Base-by-base conservation (phyloP, 2,888 invertebrate genomes). In the Kuschelorhynchus macadamiae region DNA sequence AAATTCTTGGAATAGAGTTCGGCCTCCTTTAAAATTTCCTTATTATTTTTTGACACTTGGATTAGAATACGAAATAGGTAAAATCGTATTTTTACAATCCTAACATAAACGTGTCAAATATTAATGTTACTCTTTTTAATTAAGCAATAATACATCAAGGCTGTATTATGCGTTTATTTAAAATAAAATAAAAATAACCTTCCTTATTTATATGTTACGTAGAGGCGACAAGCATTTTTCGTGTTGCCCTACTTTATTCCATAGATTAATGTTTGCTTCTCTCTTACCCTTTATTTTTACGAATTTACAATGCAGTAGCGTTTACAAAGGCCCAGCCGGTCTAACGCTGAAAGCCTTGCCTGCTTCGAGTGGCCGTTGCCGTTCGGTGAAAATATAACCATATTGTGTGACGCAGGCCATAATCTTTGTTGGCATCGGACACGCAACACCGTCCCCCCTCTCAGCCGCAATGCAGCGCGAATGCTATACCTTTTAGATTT, bases 391-490 rank as follows among this genome's bases (percentile, higher is more conserved):
- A 71, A 72, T 71, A 72, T 66, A 71, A 61, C 66, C 62, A 68
- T 69, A 71, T 72, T 74, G 77, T 76, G 75, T 76, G 74, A 74
- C 76, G 75, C 77, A 76, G 72, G 67, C 67, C 72, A 72, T 73
- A 77, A 77, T 77, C 77, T 74, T 64, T 57, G 55, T 60, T 57
- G 64, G 49, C 56, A 74, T 74, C 75, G 75, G 72, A 73, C 78
- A 78, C 78, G 78, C 78, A 75, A 78, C 71, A 64, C 71, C 71
- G 69, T 73, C 71, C 59, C 59, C 59, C 47, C 47, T 73, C 74
- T 70, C 71, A 76, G 72, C 78, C 77, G 78, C 78, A 78, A 69
- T 78, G 78, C 78, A 78, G 78, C 78, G 74, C 71, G 75, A 75
- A 74, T 74, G 70, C 74, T 75, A 71, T 71, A 71, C 72, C 71